These are phyloP conservation scores for Zaprionus vittiger DNA, from an alignment of 1,140 invertebrate species.

Conservation along the genomic window DNA sequence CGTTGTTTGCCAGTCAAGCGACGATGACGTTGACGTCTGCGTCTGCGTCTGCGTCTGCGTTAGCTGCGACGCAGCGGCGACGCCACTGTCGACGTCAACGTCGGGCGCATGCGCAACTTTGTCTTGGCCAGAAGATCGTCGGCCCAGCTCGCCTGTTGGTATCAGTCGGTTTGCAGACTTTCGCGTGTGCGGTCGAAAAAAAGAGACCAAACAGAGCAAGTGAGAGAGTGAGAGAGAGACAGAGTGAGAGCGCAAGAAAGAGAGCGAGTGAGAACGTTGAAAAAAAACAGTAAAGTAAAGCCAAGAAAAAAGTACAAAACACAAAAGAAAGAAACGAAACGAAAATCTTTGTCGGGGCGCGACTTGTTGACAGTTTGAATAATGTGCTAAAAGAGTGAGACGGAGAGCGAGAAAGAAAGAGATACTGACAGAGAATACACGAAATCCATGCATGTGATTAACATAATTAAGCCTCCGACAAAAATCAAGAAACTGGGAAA, in stretches of 20 bases:
- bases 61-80: slow-evolving; percentile 20
- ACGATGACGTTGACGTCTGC: slow-evolving; percentile 5
- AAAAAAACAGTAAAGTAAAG: not conserved
- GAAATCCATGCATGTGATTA: slow-evolving; percentile 61
- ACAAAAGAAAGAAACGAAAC: slow-evolving; percentile 23
- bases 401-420: slow-evolving; percentile 44
- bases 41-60: slow-evolving; percentile 14
- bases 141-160: slow-evolving; percentile 43
- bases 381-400: slow-evolving; percentile 55
- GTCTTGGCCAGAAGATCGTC: slow-evolving; percentile 56
- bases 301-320: slow-evolving; percentile 9
- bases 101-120: slow-evolving; percentile 70
- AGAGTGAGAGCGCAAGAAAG: slow-evolving; percentile 21
- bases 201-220: slow-evolving; percentile 17
- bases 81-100: not conserved
- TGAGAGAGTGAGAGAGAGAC: slow-evolving; percentile 3
- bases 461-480: slow-evolving; percentile 65
- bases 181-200: slow-evolving; percentile 75
- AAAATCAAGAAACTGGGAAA: slow-evolving; percentile 36
- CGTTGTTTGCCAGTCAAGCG: slow-evolving; percentile 48
- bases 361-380: slow-evolving; percentile 80
- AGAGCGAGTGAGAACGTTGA: slow-evolving; percentile 1
- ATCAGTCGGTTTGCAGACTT: slow-evolving; percentile 80
- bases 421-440: slow-evolving; percentile 47
- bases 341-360: slow-evolving; percentile 58